Percentiles rank a stretch among this genome's conserved stretches.
These are phyloP conservation scores for Corynorhinus townsendii DNA, from an alignment of 2,113 vertebrate species.

Conservation along the genomic window DNA sequence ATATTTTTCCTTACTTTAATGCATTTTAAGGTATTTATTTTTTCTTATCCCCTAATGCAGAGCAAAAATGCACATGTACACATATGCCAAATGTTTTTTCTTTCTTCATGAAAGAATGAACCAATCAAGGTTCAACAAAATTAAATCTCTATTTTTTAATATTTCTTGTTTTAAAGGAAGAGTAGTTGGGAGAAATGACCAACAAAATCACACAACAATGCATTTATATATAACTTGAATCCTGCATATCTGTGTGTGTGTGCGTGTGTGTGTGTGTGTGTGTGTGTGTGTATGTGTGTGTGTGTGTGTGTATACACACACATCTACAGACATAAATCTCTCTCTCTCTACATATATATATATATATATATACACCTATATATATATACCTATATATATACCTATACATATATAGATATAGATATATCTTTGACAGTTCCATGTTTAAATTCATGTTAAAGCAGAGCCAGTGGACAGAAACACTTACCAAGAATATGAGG, in stretches of 20 bases:
- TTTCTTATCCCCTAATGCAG: neutral
- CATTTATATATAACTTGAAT: neutral
- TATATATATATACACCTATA: neutral
- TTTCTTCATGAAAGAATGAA: neutral
- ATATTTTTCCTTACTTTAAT: conserved; percentile 36
- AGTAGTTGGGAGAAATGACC: neutral
- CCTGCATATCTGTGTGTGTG: neutral
- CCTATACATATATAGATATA: neutral
- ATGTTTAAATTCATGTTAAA: neutral
- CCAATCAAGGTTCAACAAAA: neutral
- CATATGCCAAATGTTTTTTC: neutral
- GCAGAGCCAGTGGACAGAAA: conserved; percentile 59
- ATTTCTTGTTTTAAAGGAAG: conserved; percentile 26
- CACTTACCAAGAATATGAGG: conserved; percentile 99
- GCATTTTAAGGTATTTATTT: neutral
- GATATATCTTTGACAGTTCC: conserved; percentile 33
- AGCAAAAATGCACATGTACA: neutral
- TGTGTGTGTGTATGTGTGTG: neutral
- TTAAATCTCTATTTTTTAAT: neutral
- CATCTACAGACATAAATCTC: neutral
- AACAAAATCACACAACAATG: neutral
- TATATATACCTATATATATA: neutral
- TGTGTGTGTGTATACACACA: neutral
- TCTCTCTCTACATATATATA: too few species aligned
- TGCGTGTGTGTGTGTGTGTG: neutral